Evolutionary conservation across 2,888 invertebrate species (phyloP).

Genomic region (Gisinianus flammeolus): DNA sequence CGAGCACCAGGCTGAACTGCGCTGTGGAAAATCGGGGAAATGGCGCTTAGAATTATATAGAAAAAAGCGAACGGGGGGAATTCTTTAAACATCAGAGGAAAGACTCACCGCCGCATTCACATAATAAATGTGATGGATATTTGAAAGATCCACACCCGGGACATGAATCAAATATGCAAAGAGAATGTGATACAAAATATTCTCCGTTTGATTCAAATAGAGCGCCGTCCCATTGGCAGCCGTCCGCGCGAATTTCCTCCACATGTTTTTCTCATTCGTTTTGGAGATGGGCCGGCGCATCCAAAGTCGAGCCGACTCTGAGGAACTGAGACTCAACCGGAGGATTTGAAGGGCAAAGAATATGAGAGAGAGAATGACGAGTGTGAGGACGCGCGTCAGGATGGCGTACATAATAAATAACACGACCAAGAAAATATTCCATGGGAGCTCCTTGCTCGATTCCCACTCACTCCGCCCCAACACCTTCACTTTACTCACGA

Average conservation of each 20-base stretch:
- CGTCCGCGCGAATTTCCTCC: too few relatives aligned
- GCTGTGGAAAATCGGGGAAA: neutral
- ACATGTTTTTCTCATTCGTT: too few relatives aligned
- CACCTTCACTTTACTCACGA: neutral
- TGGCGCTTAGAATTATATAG: too few relatives aligned
- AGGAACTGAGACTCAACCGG: neutral
- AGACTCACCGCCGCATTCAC: neutral
- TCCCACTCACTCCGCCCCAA: slow-evolving; percentile 3
- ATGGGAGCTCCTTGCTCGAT: neutral
- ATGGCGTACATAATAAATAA: neutral
- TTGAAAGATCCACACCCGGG: neutral
- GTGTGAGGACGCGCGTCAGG: neutral
- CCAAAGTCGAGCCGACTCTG: neutral
- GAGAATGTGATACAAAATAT: neutral
- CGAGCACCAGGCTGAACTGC: neutral
- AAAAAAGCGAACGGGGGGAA: neutral
- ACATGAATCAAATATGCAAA: neutral
- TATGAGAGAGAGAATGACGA: neutral
- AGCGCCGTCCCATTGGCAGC: neutral
- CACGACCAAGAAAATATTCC: neutral
- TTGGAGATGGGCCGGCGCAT: neutral
- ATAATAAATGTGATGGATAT: neutral
- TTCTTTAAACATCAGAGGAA: neutral
- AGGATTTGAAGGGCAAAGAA: neutral
- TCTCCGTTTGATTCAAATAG: neutral